phyloP scores from a whole-genome alignment of 2,797 vertebrate species.

The Phoebastria nigripes region DNA sequence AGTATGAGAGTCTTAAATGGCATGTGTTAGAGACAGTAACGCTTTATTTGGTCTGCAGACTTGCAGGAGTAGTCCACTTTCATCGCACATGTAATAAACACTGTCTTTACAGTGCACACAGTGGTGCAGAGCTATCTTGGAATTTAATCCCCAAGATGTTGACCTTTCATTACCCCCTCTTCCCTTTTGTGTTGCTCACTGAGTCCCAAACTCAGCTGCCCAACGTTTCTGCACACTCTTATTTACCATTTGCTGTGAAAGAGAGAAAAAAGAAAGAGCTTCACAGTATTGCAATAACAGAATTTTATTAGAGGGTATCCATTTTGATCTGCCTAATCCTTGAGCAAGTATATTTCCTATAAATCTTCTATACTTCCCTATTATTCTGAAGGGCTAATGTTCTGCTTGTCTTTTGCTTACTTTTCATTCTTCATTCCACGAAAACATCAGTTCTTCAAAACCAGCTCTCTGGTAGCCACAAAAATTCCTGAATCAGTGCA shows the following conservation, averaged over 20 bases:
- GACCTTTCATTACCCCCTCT: background rate
- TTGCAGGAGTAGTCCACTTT: background rate
- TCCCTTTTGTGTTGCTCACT: background rate
- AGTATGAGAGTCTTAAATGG: background rate
- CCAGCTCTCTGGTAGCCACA: background rate
- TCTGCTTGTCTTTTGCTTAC: background rate
- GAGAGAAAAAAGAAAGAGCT: background rate
- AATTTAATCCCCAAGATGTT: background rate
- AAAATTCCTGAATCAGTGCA: background rate
- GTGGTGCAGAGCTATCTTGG: background rate
- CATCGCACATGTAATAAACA: background rate
- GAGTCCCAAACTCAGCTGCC: background rate
- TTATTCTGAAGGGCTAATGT: background rate
- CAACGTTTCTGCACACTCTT: background rate
- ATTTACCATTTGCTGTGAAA: background rate
- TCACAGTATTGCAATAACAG: background rate
- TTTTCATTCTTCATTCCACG: background rate
- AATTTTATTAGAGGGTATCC: background rate
- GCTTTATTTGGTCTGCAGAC: background rate
- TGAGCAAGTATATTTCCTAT: background rate
- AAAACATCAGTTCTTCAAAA: background rate
- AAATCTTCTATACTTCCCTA: background rate
- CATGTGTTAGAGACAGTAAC: background rate
- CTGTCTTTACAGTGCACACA: fast-evolving
- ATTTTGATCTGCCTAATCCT: background rate